Evolutionary conservation across 2,113 vertebrate species (phyloP).

Genomic region (Chaetodon trifascialis): DNA sequence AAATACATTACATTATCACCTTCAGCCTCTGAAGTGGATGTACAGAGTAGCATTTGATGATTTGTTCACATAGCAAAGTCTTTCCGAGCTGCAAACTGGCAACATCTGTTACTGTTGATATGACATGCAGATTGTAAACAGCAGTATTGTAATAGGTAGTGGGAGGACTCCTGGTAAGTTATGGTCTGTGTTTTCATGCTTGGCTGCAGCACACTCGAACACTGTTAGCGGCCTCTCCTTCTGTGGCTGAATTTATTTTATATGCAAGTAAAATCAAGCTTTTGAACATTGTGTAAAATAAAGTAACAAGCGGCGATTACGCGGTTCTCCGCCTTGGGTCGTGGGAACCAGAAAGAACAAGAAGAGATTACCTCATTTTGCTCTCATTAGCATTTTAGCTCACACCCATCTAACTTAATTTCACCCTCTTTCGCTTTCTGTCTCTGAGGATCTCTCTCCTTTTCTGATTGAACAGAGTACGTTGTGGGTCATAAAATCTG

Average conservation of each 20-base stretch:
- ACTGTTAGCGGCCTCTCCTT: not conserved
- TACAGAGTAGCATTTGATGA: not conserved
- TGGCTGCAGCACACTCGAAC: not conserved
- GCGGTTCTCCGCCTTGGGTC: not conserved
- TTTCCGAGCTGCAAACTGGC: slow-evolving; percentile 18
- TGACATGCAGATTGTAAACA: slow-evolving; percentile 5
- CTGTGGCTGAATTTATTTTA: slow-evolving; percentile 3
- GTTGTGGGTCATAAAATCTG: slow-evolving; percentile 45
- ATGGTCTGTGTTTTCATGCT: not conserved
- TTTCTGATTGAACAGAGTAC: slow-evolving; percentile 36
- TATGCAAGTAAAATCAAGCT: not conserved
- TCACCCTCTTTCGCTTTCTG: slow-evolving; percentile 7
- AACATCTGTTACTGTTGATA: slow-evolving; percentile 24
- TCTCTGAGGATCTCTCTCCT: slow-evolving; percentile 32
- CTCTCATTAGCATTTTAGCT: slow-evolving; percentile 62
- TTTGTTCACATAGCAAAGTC: slow-evolving; percentile 4
- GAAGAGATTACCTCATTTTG: slow-evolving; percentile 47
- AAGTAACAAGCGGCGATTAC: not conserved
- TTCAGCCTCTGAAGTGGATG: not conserved
- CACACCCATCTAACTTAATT: slow-evolving; percentile 52
- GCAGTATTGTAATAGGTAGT: not conserved
- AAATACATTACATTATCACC: not conserved
- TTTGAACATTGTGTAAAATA: slow-evolving; percentile 1
- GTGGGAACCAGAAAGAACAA: slow-evolving; percentile 33
- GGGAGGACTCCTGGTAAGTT: not conserved